Percentiles rank a stretch among this genome's conserved stretches.
Conservation (phyloP, 2,888 invertebrate genomes). For the Horisme vitalbata region DNA sequence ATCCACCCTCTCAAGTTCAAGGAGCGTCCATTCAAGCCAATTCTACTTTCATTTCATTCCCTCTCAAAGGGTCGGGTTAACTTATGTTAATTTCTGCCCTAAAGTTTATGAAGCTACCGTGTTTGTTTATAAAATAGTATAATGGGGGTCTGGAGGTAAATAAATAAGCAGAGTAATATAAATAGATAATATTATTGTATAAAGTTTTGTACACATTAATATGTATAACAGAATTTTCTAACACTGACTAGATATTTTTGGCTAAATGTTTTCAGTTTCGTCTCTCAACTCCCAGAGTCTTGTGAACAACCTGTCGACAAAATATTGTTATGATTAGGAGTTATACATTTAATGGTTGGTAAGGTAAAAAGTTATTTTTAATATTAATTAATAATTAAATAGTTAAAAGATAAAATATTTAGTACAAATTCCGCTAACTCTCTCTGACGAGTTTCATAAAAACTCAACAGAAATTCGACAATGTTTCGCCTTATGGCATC, state of each 20-base stretch:
- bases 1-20: slow-evolving; percentile 1
- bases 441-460: too few relatives aligned
- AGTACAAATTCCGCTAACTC: too few relatives aligned
- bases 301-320: slow-evolving; percentile 74
- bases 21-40: slow-evolving; percentile 13
- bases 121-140: slow-evolving; percentile 12
- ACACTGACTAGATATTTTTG: slow-evolving; percentile 72
- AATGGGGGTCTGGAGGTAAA: not conserved
- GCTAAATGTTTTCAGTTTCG: slow-evolving; percentile 63
- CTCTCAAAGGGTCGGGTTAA: slow-evolving; percentile 15
- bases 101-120: slow-evolving; percentile 10
- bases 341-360: too few relatives aligned
- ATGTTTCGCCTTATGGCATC: too few relatives aligned
- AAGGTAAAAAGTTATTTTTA: too few relatives aligned
- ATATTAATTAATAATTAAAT: too few relatives aligned
- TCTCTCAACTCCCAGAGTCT: slow-evolving; percentile 79
- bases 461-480: too few relatives aligned
- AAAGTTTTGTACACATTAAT: slow-evolving; percentile 78
- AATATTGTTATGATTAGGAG: not conserved
- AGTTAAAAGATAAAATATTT: too few relatives aligned
- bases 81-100: slow-evolving; percentile 20
- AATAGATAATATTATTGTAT: slow-evolving; percentile 81
- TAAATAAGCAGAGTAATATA: slow-evolving; percentile 61
- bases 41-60: slow-evolving; percentile 14
- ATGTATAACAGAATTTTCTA: slow-evolving; percentile 72